Conservation (phyloP, 2,113 vertebrate species). For the Tychaedon coryphoeus region DNA sequence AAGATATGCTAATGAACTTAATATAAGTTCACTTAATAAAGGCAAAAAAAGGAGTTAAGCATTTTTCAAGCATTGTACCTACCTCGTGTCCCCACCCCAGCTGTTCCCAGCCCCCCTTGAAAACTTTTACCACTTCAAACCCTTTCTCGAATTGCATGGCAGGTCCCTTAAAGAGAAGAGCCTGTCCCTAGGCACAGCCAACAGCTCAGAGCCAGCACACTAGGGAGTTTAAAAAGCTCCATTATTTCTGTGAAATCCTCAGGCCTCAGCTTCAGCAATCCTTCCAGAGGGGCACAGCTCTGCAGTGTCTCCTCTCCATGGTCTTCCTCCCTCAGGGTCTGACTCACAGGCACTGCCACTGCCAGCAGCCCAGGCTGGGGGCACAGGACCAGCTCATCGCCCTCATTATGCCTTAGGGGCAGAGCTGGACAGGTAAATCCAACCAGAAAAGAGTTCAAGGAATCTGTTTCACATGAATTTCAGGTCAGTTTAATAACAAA, state of each 20-base stretch:
- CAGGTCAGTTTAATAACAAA: background rate
- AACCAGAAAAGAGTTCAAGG: background rate
- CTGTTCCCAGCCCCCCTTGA: background rate
- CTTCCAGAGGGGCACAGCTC: background rate
- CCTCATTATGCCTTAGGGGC: rapidly evolving
- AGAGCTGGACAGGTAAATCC: background rate
- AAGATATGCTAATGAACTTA: background rate
- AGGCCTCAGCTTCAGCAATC: background rate
- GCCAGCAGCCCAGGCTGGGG: background rate
- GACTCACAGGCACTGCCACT: background rate
- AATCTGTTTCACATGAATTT: background rate
- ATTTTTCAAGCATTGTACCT: background rate
- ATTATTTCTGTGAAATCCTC: background rate
- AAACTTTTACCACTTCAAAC: background rate
- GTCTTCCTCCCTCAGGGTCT: background rate
- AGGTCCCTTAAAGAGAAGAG: background rate
- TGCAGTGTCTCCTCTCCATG: background rate
- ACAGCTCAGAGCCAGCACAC: background rate
- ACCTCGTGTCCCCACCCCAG: background rate
- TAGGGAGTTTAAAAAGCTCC: background rate
- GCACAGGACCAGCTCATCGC: background rate
- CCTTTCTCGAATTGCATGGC: background rate
- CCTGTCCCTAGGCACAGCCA: background rate
- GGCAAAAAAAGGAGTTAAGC: background rate
- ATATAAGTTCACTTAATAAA: background rate